phyloP scores from a whole-genome alignment of 2,113 vertebrate species.

The Perca schrenkii region DNA sequence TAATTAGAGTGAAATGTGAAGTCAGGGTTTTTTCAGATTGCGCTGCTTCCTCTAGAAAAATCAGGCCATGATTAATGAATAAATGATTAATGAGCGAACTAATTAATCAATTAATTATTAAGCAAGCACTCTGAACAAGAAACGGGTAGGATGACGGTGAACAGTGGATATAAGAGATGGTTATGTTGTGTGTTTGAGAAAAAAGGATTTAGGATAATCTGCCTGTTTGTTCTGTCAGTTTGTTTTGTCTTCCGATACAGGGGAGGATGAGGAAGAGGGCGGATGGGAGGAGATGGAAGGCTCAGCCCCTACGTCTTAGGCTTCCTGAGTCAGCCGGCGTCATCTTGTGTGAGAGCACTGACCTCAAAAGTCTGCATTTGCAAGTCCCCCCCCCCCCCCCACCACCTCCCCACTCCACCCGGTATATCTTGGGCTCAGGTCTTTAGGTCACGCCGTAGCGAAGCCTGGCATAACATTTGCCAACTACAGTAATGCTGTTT shows the following conservation, averaged over 20 bases:
- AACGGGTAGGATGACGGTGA: constrained; percentile 68
- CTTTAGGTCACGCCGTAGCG: constrained; percentile 7
- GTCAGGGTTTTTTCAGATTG: constrained; percentile 84
- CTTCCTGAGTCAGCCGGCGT: constrained; percentile 42
- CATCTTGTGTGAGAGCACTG: constrained; percentile 31
- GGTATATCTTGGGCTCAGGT: constrained; percentile 18
- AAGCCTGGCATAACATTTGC: constrained; percentile 27
- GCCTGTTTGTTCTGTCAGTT: constrained; percentile 74
- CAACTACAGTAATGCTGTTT: constrained; percentile 36
- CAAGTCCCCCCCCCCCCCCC: constrained; percentile 5
- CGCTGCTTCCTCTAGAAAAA: constrained; percentile 85
- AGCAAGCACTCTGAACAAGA: constrained; percentile 83
- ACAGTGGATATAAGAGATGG: constrained; percentile 72
- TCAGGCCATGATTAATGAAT: constrained; percentile 87
- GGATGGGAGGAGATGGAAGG: constrained; percentile 51
- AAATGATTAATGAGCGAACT: constrained; percentile 87
- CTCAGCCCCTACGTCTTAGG: constrained; percentile 27
- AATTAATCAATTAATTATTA: constrained; percentile 90
- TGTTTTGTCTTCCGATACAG: constrained; percentile 65
- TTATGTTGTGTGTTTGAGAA: constrained; percentile 59
- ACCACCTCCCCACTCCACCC: no score
- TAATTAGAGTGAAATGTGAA: constrained; percentile 88
- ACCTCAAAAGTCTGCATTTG: constrained; percentile 49
- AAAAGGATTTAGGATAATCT: constrained; percentile 65
- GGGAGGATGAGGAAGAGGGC: constrained; percentile 38